A percentile compares a stretch with the other conserved stretches of the same genome.
Conservation (phyloP, 2,113 vertebrate genomes). For the Pelvicachromis taeniatus region DNA sequence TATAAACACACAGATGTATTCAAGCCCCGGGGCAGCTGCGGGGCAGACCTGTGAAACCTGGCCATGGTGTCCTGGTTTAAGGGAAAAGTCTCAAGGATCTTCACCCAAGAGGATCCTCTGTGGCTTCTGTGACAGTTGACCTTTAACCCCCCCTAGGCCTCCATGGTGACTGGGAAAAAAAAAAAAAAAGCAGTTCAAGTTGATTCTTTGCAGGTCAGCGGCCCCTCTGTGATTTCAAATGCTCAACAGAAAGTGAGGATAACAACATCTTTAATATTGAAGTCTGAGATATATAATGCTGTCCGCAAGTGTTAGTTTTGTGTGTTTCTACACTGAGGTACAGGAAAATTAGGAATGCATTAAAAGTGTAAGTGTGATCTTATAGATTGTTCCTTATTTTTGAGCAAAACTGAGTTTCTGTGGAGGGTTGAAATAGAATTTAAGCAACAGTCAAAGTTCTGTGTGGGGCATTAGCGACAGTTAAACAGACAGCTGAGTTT, state of each 20-base stretch:
- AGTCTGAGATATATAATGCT: background rate
- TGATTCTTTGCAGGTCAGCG: conserved; percentile 49
- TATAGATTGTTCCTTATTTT: background rate
- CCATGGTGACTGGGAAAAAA: background rate
- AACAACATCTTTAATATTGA: conserved; percentile 17
- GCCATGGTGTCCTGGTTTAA: conserved; percentile 63
- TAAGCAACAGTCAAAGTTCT: background rate
- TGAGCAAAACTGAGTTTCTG: background rate
- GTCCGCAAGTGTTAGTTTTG: background rate
- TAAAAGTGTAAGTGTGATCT: background rate
- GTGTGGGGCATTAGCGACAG: background rate
- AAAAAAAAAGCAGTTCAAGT: conserved; percentile 31
- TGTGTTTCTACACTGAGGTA: background rate
- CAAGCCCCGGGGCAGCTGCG: conserved; percentile 71
- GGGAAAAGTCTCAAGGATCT: conserved; percentile 59
- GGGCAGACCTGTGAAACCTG: conserved; percentile 73
- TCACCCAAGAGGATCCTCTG: conserved; percentile 57
- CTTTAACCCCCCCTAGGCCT: conserved; percentile 42
- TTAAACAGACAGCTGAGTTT: background rate
- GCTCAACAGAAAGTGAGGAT: background rate
- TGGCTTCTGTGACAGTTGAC: conserved; percentile 72
- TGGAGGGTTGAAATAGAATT: background rate
- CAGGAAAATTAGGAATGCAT: background rate
- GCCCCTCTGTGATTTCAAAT: conserved; percentile 46
- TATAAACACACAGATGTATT: conserved; percentile 71